Conservation (phyloP, 2,113 vertebrate genomes). For the Hemibagrus wyckioides region DNA sequence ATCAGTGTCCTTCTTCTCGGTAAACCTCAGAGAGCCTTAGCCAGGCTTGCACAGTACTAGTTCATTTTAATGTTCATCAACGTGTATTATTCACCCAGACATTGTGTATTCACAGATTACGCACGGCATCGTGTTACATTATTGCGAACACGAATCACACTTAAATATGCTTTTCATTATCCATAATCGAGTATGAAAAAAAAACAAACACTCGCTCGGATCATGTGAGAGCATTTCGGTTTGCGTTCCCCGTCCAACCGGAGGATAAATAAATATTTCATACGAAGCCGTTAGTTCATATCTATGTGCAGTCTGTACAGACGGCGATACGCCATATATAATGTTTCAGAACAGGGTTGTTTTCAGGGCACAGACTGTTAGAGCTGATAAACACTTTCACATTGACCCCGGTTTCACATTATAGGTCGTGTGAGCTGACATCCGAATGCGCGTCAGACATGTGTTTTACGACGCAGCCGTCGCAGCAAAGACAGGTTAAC, state of each 20-base stretch:
- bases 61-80: slow-evolving; percentile 30
- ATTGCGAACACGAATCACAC: slow-evolving; percentile 41
- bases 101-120: slow-evolving; percentile 22
- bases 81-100: background rate
- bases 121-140: slow-evolving; percentile 7
- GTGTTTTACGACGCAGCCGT: slow-evolving; percentile 62
- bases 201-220: slow-evolving; percentile 50
- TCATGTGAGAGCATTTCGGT: slow-evolving; percentile 45
- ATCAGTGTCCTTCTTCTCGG: slow-evolving; percentile 13
- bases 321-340: slow-evolving; percentile 68
- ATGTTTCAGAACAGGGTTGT: slow-evolving; percentile 57
- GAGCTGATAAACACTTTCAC: slow-evolving; percentile 67
- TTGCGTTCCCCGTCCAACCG: slow-evolving; percentile 57
- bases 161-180: slow-evolving; percentile 53
- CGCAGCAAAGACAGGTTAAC: slow-evolving; percentile 68
- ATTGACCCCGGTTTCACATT: slow-evolving; percentile 51
- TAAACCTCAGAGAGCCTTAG: slow-evolving; percentile 17
- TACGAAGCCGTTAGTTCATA: slow-evolving; percentile 54
- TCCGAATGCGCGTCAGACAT: slow-evolving; percentile 54
- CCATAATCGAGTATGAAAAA: slow-evolving; percentile 53
- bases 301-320: slow-evolving; percentile 63
- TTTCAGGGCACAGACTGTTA: slow-evolving; percentile 63
- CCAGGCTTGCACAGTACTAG: slow-evolving; percentile 8
- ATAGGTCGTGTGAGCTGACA: slow-evolving; percentile 56
- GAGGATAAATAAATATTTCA: slow-evolving; percentile 63